Evolutionary conservation across 2,113 vertebrate genomes (phyloP).

Genomic region (Hippocampus comes): DNA sequence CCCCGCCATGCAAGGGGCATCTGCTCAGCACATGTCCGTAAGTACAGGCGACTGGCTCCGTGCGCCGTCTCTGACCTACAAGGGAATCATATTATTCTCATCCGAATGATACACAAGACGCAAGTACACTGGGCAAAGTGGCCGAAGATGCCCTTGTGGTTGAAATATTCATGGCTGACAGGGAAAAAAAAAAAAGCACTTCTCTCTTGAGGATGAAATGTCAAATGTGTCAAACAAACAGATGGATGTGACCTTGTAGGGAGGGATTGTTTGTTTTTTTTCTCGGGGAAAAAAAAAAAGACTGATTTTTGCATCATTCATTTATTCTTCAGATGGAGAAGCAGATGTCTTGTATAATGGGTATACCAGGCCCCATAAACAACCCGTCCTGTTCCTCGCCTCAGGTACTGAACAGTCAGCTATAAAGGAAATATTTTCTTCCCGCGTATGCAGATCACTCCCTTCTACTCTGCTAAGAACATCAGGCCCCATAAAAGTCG

Average conservation of each 20-base stretch:
- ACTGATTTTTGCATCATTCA: slow-evolving; percentile 30
- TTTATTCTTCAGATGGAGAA: slow-evolving; percentile 81
- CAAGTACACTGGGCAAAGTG: slow-evolving; percentile 33
- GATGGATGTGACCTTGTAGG: slow-evolving; percentile 42
- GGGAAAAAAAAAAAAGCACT: slow-evolving; percentile 36
- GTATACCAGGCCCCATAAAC: slow-evolving; percentile 83
- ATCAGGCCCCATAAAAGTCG: background rate
- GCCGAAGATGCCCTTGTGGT: slow-evolving; percentile 15
- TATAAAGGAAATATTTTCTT: slow-evolving; percentile 5
- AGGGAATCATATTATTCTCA: slow-evolving; percentile 3
- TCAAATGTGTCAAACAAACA: slow-evolving; percentile 35
- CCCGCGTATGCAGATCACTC: background rate
- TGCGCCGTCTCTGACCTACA: slow-evolving; percentile 11
- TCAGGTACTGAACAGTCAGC: slow-evolving; percentile 76
- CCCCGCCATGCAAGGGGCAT: slow-evolving; percentile 90
- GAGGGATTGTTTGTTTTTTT: slow-evolving; percentile 20
- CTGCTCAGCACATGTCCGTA: slow-evolving; percentile 88
- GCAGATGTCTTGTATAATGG: slow-evolving; percentile 91
- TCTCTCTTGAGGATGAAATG: slow-evolving; percentile 47
- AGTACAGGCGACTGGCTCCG: slow-evolving; percentile 52
- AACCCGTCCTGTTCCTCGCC: slow-evolving; percentile 83
- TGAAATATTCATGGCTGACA: slow-evolving; percentile 48
- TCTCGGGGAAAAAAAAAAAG: background rate
- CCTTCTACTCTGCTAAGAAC: slow-evolving; percentile 1
- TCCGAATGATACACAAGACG: slow-evolving; percentile 39